Evolutionary conservation across 2,888 invertebrate species (phyloP), one percentile per base, ranked within the genome.

Genomic region (Hypselothyrea guttata): DNA sequence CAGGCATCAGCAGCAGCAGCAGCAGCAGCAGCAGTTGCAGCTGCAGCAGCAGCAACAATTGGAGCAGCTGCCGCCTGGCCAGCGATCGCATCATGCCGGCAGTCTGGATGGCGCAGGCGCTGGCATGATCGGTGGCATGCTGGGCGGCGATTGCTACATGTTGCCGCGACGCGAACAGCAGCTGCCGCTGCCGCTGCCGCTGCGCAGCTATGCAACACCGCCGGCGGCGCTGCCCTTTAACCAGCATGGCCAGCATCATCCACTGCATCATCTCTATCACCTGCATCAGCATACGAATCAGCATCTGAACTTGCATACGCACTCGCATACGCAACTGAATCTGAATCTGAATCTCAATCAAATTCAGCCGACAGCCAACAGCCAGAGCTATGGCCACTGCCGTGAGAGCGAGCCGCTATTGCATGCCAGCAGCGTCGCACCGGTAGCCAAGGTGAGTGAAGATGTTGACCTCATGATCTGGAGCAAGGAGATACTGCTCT

Each of bases 361-460:
- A 69, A 67, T 70, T 64, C 63, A 57, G 74, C 52, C 83, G 65
- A 73, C 87, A 62, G 75, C 81, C 55, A 60, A 77, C 71, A 87
- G 77, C 69, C 74, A 82, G 59, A 86, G 86, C 85, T 89, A 89
- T 79, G 87, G 86, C 82, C 87, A 88, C 83, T 88, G 88, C 78
- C 87, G 88, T 61, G 90, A 90, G 71, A 89, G 89, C 81, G 90
- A 90, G 84, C 90, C 90, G 67, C 83, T 90, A 57, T 87, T 90
- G 84, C 89, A 90, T 86, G 87, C 89, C 82, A 78, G 75, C 82
- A 82, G 82, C 75, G 60, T 73, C 57, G 88, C 89, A 66, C 89
- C 89, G 73, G 86, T 89, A 72, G 89, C 89, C 74, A 90, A 90
- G 88, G 90, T 90, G 88, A 89, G 89, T 86, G 79, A 71, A 65